Base-by-base conservation (phyloP, 2,113 vertebrate species). In the Brienomyrus brachyistius region DNA sequence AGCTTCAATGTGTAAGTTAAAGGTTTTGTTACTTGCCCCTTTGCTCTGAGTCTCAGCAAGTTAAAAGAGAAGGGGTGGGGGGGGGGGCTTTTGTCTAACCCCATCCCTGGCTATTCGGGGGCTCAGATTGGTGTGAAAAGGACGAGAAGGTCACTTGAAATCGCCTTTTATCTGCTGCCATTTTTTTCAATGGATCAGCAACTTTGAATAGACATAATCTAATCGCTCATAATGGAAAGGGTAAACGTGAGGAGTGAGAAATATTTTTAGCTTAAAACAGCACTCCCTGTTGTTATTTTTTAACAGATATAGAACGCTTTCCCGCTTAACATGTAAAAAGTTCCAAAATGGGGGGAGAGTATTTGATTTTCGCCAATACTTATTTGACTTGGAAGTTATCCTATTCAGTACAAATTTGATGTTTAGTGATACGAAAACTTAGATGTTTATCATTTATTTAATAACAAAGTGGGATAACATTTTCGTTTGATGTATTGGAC, bases 61-160 rank as follows among this genome's bases (percentile, higher is more conserved):
- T 95, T 97, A 95, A 97, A 98, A 96, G 93, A 94, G 93, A 94
- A 95, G 96, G 94, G 95, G n/a, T n/a, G n/a, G 94, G 94, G 95
- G 94, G 94, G 96, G 95, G 91, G 93, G 92, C 95, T 96, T 98
- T 98, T 97, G 96, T 97, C 96, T 95, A 93, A 94, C 94, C 95
- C 97, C 96, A 97, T 97, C 97, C 96, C 96, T 94, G 94, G 96
- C 95, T 96, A 97, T 98, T 98, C 96, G 96, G 94, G 93, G 96
- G 95, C 96, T 97, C 96, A 97, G 97, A 96, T 96, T 97, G 96
- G 97, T 97, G 97, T 98, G 97, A 98, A 98, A 98, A 95, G 96
- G 96, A 98, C 92, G 95, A 97, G 95, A 95, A 97, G 97, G 97
- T 99, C 97, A 97, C 96, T 98, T 96, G 96, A 98, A 98, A 97